Base-by-base conservation (phyloP, 2,113 vertebrate genomes). In the Accipiter virgatus region DNA sequence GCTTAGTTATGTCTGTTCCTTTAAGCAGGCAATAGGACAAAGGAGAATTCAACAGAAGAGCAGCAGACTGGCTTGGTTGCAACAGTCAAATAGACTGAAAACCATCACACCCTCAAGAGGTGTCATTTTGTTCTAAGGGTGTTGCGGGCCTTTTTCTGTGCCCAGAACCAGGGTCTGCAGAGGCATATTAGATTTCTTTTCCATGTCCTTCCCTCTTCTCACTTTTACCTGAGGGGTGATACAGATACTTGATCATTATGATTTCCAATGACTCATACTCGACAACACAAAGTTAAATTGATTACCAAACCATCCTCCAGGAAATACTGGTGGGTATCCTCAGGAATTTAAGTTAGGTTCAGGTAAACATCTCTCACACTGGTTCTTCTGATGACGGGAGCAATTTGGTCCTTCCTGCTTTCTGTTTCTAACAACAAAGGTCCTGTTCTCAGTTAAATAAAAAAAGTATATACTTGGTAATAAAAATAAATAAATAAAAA, bases 271-370 rank as follows among this genome's bases (percentile, higher is more conserved):
- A 94, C 45, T 95, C 94, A 93, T 73, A 36, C 31, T 91, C 81
- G 77, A 71, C 36, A 93, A 70, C 91, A 95, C 74, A 90, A 87
- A 89, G 62, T 62, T 87, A 96, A 96, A 88, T 50, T 88, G 93
- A 95, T 97, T 73, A 95, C 89, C 42, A 80, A 81, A 83, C 50
- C 52, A 75, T 95, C 45, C 50, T 85, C 66, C 93, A 95, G 94
- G 94, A 97, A 97, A 96, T 97, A 91, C 93, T 94, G 84, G 94
- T 95, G 95, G 96, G 95, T 97, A 90, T 95, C 86, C 89, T 97
- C 91, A 95, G 97, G 97, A 97, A 96, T 96, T 93, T 87, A 91
- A 58, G 93, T 89, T 96, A 95, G 84, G 38, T 94, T 97, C 93
- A 96, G 95, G 97, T 97, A 96, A 97, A 96, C 93, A 95, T 90